Evolutionary conservation across 2,888 invertebrate species (phyloP), one percentile per base, ranked within the genome.

Genomic region (Belgica antarctica): DNA sequence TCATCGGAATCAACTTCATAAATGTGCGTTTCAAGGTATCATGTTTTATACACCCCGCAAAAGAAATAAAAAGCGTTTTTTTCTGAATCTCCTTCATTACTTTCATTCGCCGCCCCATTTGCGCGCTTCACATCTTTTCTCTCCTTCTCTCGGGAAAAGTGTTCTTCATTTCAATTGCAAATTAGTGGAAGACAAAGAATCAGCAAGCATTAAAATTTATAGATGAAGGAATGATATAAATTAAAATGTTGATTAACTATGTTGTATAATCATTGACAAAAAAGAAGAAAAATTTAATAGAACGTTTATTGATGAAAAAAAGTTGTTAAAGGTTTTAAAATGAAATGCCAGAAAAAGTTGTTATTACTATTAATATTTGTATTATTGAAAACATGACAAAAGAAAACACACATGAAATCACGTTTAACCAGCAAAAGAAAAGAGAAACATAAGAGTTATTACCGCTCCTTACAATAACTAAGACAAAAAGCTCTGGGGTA

Each of bases 271-370:
- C 12, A 61, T 61, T 61, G 52, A 52, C 25, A 3, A 19, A 28
- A 47, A 47, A 46, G 25, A 47, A 7, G 12, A 15, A 28, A 66
- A 47, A 47, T 66, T 66, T 47, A 66, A 66, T 66, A 36, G 47
- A 46, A 66, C 12, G 15, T 41, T 41, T 41, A 41, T 41, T 41
- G 41, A 24, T 36, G 36, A 66, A 46, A 66, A 66, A 66, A 66
- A 36, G 66, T 66, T 66, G 66, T 66, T 66, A 27, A 66, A 66
- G 28, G 46, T 66, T 27, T 66, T 36, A 66, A 66, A 46, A 34
- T 36, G 27, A 66, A 66, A 52, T 22, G 17, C 52, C 66, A 66
- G 17, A 63, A 31, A 62, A 65, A 65, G 66, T 66, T 66, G 66
- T 66, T 66, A 24, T 22, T 34, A 34, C 7, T 34, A 34, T 34